Base-by-base conservation (phyloP, 2,113 vertebrate species). In the Nerophis lumbriciformis region DNA sequence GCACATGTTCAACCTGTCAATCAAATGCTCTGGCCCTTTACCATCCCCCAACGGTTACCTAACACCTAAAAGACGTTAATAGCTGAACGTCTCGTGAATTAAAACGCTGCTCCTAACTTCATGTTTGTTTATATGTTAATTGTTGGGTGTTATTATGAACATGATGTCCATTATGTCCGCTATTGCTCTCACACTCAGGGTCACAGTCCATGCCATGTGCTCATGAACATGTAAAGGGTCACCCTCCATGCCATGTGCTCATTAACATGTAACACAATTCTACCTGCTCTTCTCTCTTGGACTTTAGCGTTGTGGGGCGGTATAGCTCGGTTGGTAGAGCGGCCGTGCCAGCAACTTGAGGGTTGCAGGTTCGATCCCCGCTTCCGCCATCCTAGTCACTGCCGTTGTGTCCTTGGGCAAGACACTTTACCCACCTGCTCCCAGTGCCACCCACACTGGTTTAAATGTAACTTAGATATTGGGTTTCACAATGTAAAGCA, bases 201-300 rank as follows among this genome's bases (percentile, higher is more conserved):
- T 85, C 83, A 87, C 74, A 76, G 76, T 73, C 21, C 61, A 39
- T 62, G 74, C 83, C 87, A 88, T 81, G 85, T 89, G 88, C 80
- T 88, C 59, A 54, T 48, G 45, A 16, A 38, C 15, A 9, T 52
- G 5, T 0, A 6, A 68, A 28, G 28, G 28, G 28, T 28, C 28
- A 28, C 28, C 54, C 28, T 53, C 14, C 54, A 45, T 44, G 12
- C 58, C 52, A 36, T 12, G 36, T 36, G 44, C 13, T 50, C n/a
- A 54, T 47, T 48, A 19, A 36, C 15, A 9, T 52, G 5, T 0
- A 6, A 68, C 37, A n/a, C 15, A 8, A 39, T 14, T 38, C 12
- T 15, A 48, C 4, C 53, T 5, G 36, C 3, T 39, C 15, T 7
- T n/a, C 10, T 6, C 37, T 11, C 2, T 11, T 42, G 6, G 28